These are phyloP conservation scores for Cynodonichthys magdalenae DNA, from an alignment of 2,797 vertebrate genomes.

Conservation along the genomic window DNA sequence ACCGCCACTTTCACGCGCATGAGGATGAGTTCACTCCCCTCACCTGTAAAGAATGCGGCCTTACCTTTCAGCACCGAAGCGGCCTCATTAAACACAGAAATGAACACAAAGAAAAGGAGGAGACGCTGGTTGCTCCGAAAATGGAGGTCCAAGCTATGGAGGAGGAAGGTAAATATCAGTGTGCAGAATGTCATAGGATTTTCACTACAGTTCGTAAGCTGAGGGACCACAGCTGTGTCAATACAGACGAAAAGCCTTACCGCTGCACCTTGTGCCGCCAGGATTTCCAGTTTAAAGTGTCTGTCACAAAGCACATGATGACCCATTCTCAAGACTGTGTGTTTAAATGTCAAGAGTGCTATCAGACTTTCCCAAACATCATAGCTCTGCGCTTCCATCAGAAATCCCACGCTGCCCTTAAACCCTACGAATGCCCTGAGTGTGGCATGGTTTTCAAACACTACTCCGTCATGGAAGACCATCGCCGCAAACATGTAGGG, in stretches of 20 bases:
- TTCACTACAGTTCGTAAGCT: constrained; percentile 71
- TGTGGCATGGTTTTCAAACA: constrained; percentile 84
- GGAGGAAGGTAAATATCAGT: constrained; percentile 50
- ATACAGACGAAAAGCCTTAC: constrained; percentile 77
- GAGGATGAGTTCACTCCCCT: constrained; percentile 80
- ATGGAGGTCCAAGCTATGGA: constrained; percentile 37
- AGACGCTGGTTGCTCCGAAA: constrained; percentile 43
- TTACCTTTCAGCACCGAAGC: constrained; percentile 84
- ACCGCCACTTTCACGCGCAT: constrained; percentile 83
- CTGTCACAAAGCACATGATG: constrained; percentile 83
- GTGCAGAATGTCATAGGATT: constrained; percentile 70
- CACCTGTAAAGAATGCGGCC: constrained; percentile 83
- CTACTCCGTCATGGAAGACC: constrained; percentile 83
- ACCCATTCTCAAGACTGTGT: constrained; percentile 76
- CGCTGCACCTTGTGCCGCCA: constrained; percentile 84
- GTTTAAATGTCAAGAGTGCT: constrained; percentile 81
- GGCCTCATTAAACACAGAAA: constrained; percentile 83
- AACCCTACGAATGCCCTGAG: constrained; percentile 83
- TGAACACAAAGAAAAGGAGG: constrained; percentile 74
- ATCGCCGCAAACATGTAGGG: constrained; percentile 78
- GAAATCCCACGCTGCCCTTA: constrained; percentile 78
- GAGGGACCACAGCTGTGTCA: constrained; percentile 75
- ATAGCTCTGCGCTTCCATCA: constrained; percentile 75
- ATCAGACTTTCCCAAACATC: constrained; percentile 71
- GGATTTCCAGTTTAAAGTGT: constrained; percentile 81